These are phyloP conservation scores for Anser cygnoides DNA, from an alignment of 2,113 vertebrate genomes.

Conservation along the genomic window DNA sequence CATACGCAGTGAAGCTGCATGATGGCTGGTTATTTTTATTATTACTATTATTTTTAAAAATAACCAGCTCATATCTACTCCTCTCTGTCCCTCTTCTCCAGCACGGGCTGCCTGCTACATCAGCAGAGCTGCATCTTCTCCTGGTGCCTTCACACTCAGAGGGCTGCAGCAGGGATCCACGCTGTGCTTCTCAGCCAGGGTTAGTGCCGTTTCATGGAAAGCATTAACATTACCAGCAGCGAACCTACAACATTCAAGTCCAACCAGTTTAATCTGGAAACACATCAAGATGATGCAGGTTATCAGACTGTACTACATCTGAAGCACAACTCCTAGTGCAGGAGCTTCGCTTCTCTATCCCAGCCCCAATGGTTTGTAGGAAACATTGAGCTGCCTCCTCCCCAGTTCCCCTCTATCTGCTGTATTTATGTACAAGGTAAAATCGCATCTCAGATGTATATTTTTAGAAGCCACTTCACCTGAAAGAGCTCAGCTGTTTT, in stretches of 20 bases:
- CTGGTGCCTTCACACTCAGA: neutral
- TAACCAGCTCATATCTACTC: neutral
- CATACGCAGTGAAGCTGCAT: rapidly evolving
- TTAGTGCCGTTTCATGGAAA: neutral
- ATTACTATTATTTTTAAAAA: neutral
- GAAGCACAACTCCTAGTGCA: neutral
- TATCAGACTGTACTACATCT: neutral
- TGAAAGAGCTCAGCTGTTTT: neutral
- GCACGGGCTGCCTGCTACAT: neutral
- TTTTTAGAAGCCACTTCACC: neutral
- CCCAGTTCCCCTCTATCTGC: rapidly evolving
- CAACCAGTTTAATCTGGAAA: neutral
- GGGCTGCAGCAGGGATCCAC: neutral
- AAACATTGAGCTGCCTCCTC: neutral
- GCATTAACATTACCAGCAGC: neutral
- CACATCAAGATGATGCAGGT: neutral
- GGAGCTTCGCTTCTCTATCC: neutral
- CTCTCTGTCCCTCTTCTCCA: neutral
- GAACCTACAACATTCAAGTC: neutral
- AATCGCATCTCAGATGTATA: neutral
- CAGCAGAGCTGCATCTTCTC: neutral
- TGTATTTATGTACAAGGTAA: neutral
- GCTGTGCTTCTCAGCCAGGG: neutral
- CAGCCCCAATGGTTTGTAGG: neutral
- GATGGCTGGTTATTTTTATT: neutral